phyloP scores from a whole-genome alignment of 2,888 invertebrate genomes.

The Parnassius apollo region DNA sequence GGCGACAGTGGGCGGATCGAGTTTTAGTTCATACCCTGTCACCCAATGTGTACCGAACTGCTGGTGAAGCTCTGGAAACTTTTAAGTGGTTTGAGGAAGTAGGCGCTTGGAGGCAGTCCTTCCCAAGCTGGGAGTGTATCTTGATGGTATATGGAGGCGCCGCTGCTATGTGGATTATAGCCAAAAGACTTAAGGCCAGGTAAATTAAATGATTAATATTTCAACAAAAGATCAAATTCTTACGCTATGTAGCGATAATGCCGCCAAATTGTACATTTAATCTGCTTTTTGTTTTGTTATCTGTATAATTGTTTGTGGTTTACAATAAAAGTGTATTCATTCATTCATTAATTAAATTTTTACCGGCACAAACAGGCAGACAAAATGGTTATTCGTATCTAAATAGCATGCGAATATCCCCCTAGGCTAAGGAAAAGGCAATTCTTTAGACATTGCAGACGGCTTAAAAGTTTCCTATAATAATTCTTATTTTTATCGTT shows the following conservation, averaged over 20 bases:
- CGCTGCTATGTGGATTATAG: constrained; percentile 95
- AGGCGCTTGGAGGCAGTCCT: constrained; percentile 95
- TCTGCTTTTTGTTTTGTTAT: too few relatives aligned
- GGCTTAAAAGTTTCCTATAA: neutral
- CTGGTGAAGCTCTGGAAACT: constrained; percentile 91
- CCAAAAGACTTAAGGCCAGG: constrained; percentile 92
- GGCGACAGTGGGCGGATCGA: constrained; percentile 97
- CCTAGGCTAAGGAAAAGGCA: too few relatives aligned
- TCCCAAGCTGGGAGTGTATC: constrained; percentile 91
- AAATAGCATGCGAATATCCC: too few relatives aligned
- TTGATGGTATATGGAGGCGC: constrained; percentile 96
- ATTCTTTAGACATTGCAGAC: too few relatives aligned
- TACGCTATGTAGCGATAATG: too few relatives aligned
- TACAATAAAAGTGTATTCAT: too few relatives aligned
- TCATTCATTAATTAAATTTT: too few relatives aligned
- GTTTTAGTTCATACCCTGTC: constrained; percentile 95
- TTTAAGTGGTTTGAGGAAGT: constrained; percentile 96
- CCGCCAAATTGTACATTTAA: too few relatives aligned
- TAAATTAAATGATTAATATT: constrained; percentile 43
- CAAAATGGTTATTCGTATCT: too few relatives aligned
- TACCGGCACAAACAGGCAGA: too few relatives aligned
- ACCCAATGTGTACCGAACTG: constrained; percentile 96
- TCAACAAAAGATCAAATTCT: too few relatives aligned
- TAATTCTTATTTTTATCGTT: neutral
- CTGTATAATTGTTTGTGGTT: too few relatives aligned